Evolutionary conservation across 2,888 invertebrate genomes (phyloP).

Genomic region (Chirona hameri): DNA sequence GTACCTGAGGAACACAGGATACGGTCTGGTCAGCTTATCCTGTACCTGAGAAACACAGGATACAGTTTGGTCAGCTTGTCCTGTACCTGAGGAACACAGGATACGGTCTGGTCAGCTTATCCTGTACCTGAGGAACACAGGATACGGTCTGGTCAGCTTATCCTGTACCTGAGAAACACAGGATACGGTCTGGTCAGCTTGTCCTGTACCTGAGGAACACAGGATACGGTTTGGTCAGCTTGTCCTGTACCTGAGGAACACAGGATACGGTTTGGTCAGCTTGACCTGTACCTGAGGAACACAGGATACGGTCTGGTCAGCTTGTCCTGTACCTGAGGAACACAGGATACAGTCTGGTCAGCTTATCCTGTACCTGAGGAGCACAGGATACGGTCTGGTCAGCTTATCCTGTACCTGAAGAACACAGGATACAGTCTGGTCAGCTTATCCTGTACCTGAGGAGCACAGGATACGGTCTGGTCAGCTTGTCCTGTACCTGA

Average conservation of each 20-base stretch:
- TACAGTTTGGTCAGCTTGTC: neutral
- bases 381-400: neutral
- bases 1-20: too few species aligned
- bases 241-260: neutral
- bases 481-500: too few species aligned
- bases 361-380: too few species aligned
- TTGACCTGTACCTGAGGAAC: neutral
- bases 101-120: too few species aligned
- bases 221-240: neutral
- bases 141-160: neutral
- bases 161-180: neutral
- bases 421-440: neutral
- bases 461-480: too few species aligned
- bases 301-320: too few species aligned
- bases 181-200: neutral
- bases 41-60: neutral
- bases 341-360: too few species aligned
- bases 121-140: too few species aligned
- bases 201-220: too few species aligned
- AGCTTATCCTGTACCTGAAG: neutral
- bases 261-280: neutral
- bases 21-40: neutral
- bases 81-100: neutral
- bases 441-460: neutral
- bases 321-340: too few species aligned